These are phyloP conservation scores for Folsomia manolachei DNA, from an alignment of 2,888 invertebrate species.

Conservation along the genomic window DNA sequence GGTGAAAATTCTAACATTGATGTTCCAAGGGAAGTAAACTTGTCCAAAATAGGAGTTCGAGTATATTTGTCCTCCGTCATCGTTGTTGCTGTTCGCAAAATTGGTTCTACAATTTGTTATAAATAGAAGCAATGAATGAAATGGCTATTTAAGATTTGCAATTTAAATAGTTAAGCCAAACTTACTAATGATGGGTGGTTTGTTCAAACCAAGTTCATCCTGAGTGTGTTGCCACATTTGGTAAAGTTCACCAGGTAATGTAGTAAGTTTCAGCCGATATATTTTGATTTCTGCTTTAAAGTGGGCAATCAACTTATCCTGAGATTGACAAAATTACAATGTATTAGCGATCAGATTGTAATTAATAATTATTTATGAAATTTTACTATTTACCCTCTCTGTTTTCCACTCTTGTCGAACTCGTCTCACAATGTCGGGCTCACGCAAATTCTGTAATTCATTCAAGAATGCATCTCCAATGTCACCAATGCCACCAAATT, in stretches of 20 bases:
- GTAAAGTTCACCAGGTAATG: conserved; percentile 40
- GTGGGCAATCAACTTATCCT: conserved; percentile 34
- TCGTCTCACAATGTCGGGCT: conserved; percentile 2
- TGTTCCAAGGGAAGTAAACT: neutral
- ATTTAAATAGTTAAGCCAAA: neutral
- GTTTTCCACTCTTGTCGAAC: conserved; percentile 14
- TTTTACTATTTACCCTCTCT: neutral
- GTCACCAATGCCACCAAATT: conserved; percentile 24
- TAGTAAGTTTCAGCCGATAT: conserved; percentile 34
- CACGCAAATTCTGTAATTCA: conserved; percentile 20
- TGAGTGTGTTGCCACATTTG: conserved; percentile 41
- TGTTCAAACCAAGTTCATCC: conserved; percentile 26
- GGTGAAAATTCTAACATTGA: neutral
- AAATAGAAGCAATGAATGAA: too few species aligned
- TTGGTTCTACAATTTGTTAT: conserved; percentile 17
- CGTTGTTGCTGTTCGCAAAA: conserved; percentile 3
- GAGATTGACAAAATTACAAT: neutral
- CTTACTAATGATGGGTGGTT: conserved; percentile 5
- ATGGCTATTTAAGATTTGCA: neutral
- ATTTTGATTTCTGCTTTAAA: conserved; percentile 40
- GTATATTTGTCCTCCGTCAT: neutral
- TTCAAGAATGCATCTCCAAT: conserved; percentile 21
- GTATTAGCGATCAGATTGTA: neutral
- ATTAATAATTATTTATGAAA: neutral
- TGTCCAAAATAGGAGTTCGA: neutral